phyloP scores from a whole-genome alignment of 2,888 invertebrate species.

The Aradus depressus region DNA sequence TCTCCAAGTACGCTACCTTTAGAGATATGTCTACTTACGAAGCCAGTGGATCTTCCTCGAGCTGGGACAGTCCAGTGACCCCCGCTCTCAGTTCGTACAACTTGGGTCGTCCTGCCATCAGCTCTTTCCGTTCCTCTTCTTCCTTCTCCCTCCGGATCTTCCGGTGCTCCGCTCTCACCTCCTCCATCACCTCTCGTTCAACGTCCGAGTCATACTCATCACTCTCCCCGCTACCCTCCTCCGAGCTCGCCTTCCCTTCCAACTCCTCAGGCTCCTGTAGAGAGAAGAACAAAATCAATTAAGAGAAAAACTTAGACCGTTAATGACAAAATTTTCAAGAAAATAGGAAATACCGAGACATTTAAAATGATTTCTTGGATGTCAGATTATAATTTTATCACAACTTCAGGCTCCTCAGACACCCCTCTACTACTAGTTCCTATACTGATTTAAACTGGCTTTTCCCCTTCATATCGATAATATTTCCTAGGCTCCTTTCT shows the following conservation, averaged over 20 bases:
- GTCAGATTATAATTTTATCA: background rate
- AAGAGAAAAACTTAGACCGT: no score
- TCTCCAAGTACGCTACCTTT: constrained; percentile 32
- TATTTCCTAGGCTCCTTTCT: no score
- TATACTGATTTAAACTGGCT: no score
- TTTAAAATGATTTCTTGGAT: no score
- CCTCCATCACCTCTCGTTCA: constrained; percentile 65
- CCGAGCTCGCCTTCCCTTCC: constrained; percentile 36
- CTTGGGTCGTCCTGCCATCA: constrained; percentile 40
- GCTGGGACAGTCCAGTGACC: constrained; percentile 32
- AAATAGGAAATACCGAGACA: no score
- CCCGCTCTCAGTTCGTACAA: constrained; percentile 51
- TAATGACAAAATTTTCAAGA: no score
- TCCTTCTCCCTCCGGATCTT: constrained; percentile 40
- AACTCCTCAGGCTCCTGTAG: constrained; percentile 34
- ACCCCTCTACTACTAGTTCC: no score
- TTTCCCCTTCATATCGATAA: no score
- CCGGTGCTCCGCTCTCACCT: constrained; percentile 65
- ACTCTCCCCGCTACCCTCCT: constrained; percentile 39
- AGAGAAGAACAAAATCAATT: no score
- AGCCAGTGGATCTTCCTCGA: constrained; percentile 7
- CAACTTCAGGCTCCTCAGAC: no score
- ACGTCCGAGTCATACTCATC: no score
- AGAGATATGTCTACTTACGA: constrained; percentile 3
- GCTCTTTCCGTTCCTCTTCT: constrained; percentile 34